These are phyloP conservation scores for Polia nebulosa DNA, from an alignment of 2,888 invertebrate species.

Conservation along the genomic window DNA sequence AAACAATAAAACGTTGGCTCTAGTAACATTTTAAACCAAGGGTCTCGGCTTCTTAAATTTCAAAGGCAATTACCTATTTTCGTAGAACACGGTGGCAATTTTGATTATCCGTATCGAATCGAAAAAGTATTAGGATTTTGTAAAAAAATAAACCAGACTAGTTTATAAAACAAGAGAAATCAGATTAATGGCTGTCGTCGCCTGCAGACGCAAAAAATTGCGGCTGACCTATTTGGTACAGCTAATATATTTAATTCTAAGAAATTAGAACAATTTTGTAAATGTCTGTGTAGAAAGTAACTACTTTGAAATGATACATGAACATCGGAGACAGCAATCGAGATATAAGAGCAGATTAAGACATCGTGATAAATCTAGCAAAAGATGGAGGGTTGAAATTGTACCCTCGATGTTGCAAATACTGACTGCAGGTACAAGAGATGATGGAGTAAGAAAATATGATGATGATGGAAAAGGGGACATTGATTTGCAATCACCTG, in stretches of 20 bases:
- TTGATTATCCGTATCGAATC: constrained; percentile 56
- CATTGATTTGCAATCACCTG: not conserved
- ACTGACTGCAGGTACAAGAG: not conserved
- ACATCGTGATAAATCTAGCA: not conserved
- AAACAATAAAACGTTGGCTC: not conserved
- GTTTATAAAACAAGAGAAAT: constrained; percentile 39
- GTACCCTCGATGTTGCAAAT: not conserved
- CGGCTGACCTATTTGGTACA: constrained; percentile 44
- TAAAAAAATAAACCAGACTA: constrained; percentile 34
- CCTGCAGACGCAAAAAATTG: constrained; percentile 32
- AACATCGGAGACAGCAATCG: not conserved
- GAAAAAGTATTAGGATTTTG: constrained; percentile 21
- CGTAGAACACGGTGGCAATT: constrained; percentile 25
- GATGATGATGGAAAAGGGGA: not conserved
- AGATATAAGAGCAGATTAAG: not conserved
- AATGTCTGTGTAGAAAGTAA: constrained; percentile 28
- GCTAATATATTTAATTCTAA: constrained; percentile 41
- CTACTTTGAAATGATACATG: constrained; percentile 7
- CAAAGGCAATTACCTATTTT: constrained; percentile 39
- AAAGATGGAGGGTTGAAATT: not conserved
- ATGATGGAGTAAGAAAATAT: too few species aligned
- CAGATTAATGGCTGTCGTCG: constrained; percentile 58
- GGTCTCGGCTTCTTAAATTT: constrained; percentile 24
- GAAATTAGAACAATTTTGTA: constrained; percentile 45
- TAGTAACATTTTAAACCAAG: not conserved